Evolutionary conservation across 2,888 invertebrate species (phyloP).

Genomic region (Acanthopleura granulata): DNA sequence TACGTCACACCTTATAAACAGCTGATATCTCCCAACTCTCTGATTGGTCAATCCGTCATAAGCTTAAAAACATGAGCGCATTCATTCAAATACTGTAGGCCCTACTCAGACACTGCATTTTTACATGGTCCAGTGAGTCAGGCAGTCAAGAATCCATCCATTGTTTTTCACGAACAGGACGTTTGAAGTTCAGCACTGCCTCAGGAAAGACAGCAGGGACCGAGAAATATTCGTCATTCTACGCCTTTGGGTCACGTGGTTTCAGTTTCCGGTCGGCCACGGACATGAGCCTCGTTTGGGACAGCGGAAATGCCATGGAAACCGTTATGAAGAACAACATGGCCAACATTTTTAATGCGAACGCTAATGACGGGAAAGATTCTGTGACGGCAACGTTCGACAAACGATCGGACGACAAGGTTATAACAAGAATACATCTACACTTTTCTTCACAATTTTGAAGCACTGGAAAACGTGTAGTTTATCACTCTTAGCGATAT

Average conservation of each 20-base stretch:
- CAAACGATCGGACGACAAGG: slow-evolving; percentile 33
- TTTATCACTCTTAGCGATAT: too few relatives aligned
- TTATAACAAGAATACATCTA: neutral
- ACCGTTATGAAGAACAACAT: slow-evolving; percentile 18
- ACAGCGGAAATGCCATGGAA: slow-evolving; percentile 34
- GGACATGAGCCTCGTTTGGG: slow-evolving; percentile 30
- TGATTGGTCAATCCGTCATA: too few relatives aligned
- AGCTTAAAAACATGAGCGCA: too few relatives aligned
- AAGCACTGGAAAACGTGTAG: too few relatives aligned
- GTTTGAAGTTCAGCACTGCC: slow-evolving; percentile 25
- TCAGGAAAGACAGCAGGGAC: slow-evolving; percentile 22
- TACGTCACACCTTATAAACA: too few relatives aligned
- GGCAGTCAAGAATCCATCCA: too few relatives aligned
- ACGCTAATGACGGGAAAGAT: slow-evolving; percentile 1
- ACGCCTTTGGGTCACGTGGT: slow-evolving; percentile 35
- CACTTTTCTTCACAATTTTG: too few relatives aligned
- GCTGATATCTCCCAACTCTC: too few relatives aligned
- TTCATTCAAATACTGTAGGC: too few relatives aligned
- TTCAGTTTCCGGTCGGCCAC: slow-evolving; percentile 29
- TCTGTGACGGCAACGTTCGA: slow-evolving; percentile 24
- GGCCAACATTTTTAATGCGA: slow-evolving; percentile 31
- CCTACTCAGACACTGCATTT: too few relatives aligned
- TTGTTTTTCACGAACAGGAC: slow-evolving; percentile 10
- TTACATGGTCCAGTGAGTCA: too few relatives aligned
- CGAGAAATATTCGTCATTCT: slow-evolving; percentile 26